Base-by-base conservation (phyloP, 2,888 invertebrate species). In the Apeira syringaria region DNA sequence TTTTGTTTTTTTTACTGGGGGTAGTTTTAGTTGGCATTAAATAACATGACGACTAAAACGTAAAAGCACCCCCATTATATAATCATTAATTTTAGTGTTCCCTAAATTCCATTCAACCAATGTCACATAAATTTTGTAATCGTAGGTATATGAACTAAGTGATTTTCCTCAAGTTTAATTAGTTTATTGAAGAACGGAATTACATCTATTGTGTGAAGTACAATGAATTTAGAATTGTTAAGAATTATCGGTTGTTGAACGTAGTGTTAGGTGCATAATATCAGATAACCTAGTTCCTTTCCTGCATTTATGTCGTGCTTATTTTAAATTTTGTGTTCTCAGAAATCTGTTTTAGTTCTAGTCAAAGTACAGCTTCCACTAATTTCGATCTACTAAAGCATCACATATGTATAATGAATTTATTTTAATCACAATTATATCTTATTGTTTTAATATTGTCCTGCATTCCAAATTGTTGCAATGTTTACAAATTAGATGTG, bases 301-400 rank as follows among this genome's bases (percentile, higher is more conserved):
- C 44, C 46, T 73, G 84, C 84, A 85, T 84, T 84, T 84, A 81
- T 59, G 35, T 46, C 29, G 39, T 53, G 47, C 45, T 39, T 47
- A 35, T 48, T 45, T 60, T 53, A 30, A 53, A 56, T 56, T n/a
- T 45, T 63, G 50, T 65, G 58, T 70, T 68, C 62, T 71, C 69
- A 52, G 44, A 64, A 72, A 70, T 64, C 59, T 61, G 47, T 59
- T 59, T 69, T 75, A 80, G 72, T 75, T 86, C 86, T 86, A 86
- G 86, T 86, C 85, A 85, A 67, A 53, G 56, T 64, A 59, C 64
- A 68, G 68, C 81, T 83, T 83, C 80, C 82, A 75, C 66, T 57
- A 53, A 32, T 47, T 61, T 63, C 51, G 48, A 50, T 65, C 41
- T 61, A 31, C 41, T 61, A 31, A 53, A 64, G 54, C 82, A 83